Percentiles rank a stretch among this genome's conserved stretches.
These are phyloP conservation scores for Leucania comma DNA, from an alignment of 2,888 invertebrate genomes.

Conservation along the genomic window DNA sequence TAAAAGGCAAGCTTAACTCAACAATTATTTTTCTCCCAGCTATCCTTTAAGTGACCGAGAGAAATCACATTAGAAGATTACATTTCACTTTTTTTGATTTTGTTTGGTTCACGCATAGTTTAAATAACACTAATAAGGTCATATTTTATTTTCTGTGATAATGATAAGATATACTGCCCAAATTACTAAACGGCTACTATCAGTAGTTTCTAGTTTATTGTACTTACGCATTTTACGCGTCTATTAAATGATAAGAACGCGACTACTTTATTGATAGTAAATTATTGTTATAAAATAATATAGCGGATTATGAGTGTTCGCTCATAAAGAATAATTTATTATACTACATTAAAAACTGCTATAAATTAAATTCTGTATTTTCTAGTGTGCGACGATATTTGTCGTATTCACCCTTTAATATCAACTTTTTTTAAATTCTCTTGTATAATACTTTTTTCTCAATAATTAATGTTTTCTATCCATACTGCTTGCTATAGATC, in stretches of 20 bases:
- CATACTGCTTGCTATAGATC: neutral
- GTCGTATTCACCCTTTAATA: neutral
- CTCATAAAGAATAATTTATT: conserved; percentile 15
- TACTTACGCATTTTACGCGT: conserved; percentile 36
- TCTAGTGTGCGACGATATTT: neutral
- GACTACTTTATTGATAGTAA: conserved; percentile 45
- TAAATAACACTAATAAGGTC: conserved; percentile 23
- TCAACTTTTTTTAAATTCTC: neutral
- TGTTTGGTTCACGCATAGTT: conserved; percentile 8
- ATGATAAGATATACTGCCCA: conserved; percentile 37
- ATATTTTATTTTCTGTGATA: conserved; percentile 42
- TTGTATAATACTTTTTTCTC: rapidly evolving
- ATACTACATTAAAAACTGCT: neutral
- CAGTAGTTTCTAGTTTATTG: conserved; percentile 58
- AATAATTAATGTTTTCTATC: neutral
- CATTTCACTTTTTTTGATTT: too few relatives aligned
- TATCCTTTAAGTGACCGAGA: too few relatives aligned
- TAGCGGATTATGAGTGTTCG: neutral
- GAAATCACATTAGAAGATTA: too few relatives aligned
- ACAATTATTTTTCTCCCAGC: too few relatives aligned
- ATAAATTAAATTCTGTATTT: conserved; percentile 14
- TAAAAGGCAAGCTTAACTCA: too few relatives aligned
- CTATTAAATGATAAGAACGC: conserved; percentile 42
- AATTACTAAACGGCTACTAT: conserved; percentile 48
- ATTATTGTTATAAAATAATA: conserved; percentile 49